These are phyloP conservation scores for Globicephala melas DNA, from an alignment of 2,113 vertebrate genomes.

Conservation along the genomic window DNA sequence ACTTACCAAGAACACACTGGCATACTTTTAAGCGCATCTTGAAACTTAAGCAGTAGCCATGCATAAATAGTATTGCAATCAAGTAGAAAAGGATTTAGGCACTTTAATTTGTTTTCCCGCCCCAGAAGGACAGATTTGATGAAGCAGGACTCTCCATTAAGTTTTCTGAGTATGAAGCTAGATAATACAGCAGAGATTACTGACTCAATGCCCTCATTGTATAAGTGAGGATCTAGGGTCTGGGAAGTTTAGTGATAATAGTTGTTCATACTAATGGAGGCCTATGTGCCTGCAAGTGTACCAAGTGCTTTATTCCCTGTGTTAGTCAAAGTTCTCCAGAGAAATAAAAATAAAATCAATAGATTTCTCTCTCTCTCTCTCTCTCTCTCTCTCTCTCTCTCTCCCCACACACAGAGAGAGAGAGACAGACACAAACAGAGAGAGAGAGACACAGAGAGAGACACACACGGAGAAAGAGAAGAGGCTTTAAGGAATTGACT, in stretches of 20 bases:
- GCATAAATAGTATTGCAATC: not conserved
- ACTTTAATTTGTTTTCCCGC: not conserved
- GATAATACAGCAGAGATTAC: not conserved
- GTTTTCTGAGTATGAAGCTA: not conserved
- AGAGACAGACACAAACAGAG: not conserved
- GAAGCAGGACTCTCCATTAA: not conserved
- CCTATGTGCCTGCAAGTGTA: not conserved
- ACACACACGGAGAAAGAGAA: not conserved
- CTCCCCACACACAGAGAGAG: too few species aligned
- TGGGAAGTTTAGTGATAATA: not conserved
- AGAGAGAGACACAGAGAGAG: not conserved
- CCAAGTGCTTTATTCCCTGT: not conserved
- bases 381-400: too few species aligned
- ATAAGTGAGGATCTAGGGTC: not conserved
- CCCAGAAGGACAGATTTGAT: not conserved
- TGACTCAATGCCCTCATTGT: not conserved
- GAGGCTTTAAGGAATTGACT: not conserved
- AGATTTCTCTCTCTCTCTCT: not conserved
- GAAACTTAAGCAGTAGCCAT: not conserved
- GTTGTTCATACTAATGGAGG: not conserved
- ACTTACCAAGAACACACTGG: not conserved
- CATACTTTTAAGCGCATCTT: conserved; percentile 13
- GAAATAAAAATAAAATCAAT: not conserved
- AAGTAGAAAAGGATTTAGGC: not conserved
- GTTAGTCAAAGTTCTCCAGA: not conserved